Evolutionary conservation across 2,888 invertebrate species (phyloP).

Genomic region (Abrostola tripartita): DNA sequence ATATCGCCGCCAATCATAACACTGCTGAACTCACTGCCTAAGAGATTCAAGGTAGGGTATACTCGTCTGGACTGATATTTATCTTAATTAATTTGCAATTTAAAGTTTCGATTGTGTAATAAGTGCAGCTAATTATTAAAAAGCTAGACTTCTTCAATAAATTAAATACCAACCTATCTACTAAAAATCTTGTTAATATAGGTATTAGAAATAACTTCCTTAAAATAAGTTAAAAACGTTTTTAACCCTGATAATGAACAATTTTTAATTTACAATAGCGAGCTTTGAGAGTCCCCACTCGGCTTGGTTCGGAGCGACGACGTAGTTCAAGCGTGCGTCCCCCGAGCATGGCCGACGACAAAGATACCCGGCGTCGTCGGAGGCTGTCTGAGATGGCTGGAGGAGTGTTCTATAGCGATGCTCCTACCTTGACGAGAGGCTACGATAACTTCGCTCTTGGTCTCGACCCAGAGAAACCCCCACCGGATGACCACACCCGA

Average conservation of each 20-base stretch:
- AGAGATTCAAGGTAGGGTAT: constrained; percentile 77
- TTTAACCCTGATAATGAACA: background rate
- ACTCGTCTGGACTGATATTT: constrained; percentile 21
- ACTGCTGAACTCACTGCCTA: constrained; percentile 85
- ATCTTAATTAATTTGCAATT: background rate
- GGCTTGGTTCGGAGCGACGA: constrained; percentile 78
- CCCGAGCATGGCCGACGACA: constrained; percentile 78
- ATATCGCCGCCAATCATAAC: constrained; percentile 90
- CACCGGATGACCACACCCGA: constrained; percentile 65
- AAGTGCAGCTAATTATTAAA: no score
- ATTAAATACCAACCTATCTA: background rate
- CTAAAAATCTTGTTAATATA: background rate
- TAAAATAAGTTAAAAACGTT: background rate
- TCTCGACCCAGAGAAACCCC: constrained; percentile 76
- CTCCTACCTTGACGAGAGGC: constrained; percentile 68
- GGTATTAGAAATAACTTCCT: background rate
- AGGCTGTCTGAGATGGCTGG: constrained; percentile 84
- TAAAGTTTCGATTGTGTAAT: background rate
- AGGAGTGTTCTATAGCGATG: constrained; percentile 85
- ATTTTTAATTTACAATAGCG: constrained; percentile 66
- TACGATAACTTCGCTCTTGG: constrained; percentile 81
- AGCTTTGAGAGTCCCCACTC: constrained; percentile 74
- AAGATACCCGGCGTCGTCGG: constrained; percentile 81
- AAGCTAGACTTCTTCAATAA: no score
- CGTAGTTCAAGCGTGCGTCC: constrained; percentile 84